A percentile compares a stretch with the other conserved stretches of the same genome.
Evolutionary conservation across 2,888 invertebrate genomes (phyloP).

Genomic region (Celastrina argiolus): DNA sequence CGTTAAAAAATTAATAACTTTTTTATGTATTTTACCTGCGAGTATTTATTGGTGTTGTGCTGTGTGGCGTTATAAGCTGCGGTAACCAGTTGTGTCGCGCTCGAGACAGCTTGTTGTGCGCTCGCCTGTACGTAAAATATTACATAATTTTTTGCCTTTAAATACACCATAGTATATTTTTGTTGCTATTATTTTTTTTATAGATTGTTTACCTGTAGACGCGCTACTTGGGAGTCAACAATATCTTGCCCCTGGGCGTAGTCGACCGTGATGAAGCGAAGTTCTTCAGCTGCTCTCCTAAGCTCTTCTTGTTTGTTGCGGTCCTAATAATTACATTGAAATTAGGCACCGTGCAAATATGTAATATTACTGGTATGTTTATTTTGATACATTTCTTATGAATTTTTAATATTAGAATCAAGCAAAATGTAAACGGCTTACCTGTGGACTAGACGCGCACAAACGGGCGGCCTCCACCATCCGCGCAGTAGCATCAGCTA

Average conservation of each 20-base stretch:
- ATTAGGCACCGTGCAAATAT: neutral
- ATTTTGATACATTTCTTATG: neutral
- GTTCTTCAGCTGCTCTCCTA: conserved; percentile 92
- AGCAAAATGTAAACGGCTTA: conserved; percentile 29
- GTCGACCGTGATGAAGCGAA: conserved; percentile 93
- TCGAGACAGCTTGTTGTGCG: conserved; percentile 90
- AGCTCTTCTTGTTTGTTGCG: conserved; percentile 89
- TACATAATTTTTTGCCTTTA: neutral
- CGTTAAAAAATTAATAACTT: neutral
- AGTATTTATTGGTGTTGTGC: conserved; percentile 82
- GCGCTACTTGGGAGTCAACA: conserved; percentile 80
- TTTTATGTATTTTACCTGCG: conserved; percentile 49
- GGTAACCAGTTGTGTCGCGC: conserved; percentile 93
- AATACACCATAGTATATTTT: neutral
- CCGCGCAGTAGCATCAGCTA: conserved; percentile 97
- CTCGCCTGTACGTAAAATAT: conserved; percentile 72
- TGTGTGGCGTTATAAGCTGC: conserved; percentile 90
- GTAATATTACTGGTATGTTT: neutral
- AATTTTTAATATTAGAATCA: neutral
- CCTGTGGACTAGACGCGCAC: conserved; percentile 88
- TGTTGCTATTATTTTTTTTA: conserved; percentile 29
- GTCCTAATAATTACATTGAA: conserved; percentile 76
- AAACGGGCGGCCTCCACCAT: conserved; percentile 98
- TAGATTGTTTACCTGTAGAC: conserved; percentile 60
- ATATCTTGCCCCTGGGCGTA: conserved; percentile 85